Conservation (phyloP, 2,113 vertebrate species). For the Sorex fumeus region DNA sequence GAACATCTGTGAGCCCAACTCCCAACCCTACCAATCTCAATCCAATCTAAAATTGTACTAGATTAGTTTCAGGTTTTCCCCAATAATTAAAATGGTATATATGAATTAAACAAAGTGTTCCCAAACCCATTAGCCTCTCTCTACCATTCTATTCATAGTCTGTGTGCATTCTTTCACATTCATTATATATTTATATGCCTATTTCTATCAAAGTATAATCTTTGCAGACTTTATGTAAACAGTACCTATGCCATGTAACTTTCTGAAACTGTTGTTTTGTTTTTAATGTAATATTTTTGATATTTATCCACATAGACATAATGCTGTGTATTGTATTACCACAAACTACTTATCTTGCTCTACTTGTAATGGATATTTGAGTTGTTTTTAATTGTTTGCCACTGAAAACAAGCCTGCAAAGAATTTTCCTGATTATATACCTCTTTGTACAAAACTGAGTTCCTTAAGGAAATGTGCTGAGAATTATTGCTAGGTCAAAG, state of each 20-base stretch:
- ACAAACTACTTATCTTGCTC: background rate
- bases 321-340: too few species aligned
- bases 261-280: background rate
- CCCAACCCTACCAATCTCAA: background rate
- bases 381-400: slow-evolving; percentile 36
- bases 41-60: background rate
- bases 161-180: background rate
- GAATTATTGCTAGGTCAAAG: background rate
- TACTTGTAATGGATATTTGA: background rate
- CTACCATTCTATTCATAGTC: background rate
- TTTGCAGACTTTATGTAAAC: background rate
- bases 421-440: background rate
- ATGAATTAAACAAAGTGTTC: background rate
- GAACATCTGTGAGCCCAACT: background rate
- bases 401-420: slow-evolving; percentile 4
- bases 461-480: background rate
- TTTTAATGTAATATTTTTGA: slow-evolving; percentile 24
- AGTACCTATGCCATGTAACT: background rate
- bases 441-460: background rate
- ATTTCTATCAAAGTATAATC: background rate
- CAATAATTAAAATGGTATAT: background rate
- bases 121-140: background rate
- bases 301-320: background rate
- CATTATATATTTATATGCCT: background rate
- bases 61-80: slow-evolving; percentile 12